Evolutionary conservation across 2,113 vertebrate species (phyloP).

Genomic region (Tragelaphus scriptus): DNA sequence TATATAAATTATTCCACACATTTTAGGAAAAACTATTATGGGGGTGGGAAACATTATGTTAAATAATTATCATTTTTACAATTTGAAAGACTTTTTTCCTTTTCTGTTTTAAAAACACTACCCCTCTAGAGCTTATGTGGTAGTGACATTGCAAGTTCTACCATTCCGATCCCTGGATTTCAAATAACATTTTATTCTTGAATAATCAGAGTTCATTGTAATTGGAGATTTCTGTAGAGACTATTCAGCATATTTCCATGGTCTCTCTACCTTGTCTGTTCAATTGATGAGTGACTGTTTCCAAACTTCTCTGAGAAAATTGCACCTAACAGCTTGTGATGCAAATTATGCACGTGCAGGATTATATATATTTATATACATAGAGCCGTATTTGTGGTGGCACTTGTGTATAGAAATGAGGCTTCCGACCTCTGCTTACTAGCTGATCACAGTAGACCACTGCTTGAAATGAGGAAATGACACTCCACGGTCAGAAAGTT

Average conservation of each 20-base stretch:
- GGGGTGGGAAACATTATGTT: constrained; percentile 62
- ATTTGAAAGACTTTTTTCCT: constrained; percentile 4
- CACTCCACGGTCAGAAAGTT: neutral
- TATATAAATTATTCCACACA: constrained; percentile 61
- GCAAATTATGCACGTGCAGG: neutral
- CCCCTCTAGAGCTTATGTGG: neutral
- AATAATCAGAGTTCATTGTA: constrained; percentile 54
- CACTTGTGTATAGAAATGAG: neutral
- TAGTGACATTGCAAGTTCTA: constrained; percentile 35
- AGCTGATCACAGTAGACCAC: neutral
- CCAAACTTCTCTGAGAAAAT: constrained; percentile 47
- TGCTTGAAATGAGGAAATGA: neutral
- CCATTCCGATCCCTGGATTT: neutral
- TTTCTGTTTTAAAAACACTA: constrained; percentile 10
- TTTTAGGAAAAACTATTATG: constrained; percentile 62
- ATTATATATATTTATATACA: constrained; percentile 31
- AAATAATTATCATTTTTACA: constrained; percentile 64
- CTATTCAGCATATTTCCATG: constrained; percentile 31
- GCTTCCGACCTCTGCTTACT: neutral
- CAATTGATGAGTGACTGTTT: constrained; percentile 5
- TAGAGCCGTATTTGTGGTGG: neutral
- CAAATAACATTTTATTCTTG: constrained; percentile 28
- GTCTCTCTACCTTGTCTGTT: constrained; percentile 39
- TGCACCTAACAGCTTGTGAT: constrained; percentile 30
- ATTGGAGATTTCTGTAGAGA: constrained; percentile 53